A percentile compares a stretch with the other conserved stretches of the same genome.
Conservation (phyloP, 2,797 vertebrate genomes). For the Todus mexicanus region DNA sequence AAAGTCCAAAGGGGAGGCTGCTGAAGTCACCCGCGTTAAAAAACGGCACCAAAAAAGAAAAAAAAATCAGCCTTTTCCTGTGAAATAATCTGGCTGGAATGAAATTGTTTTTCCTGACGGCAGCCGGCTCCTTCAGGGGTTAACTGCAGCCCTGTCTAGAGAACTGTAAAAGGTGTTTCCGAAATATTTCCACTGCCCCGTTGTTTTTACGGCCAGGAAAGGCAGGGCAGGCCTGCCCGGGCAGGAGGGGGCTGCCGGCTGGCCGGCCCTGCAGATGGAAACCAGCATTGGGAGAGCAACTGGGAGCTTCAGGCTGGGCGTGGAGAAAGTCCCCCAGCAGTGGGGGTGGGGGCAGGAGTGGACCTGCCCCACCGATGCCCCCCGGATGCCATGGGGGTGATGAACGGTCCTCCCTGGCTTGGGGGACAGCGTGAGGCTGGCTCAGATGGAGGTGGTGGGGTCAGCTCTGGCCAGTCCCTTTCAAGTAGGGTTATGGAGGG, state of each 20-base stretch:
- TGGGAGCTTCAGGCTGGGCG: not conserved
- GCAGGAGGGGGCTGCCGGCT: not conserved
- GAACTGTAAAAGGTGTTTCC: conserved; percentile 55
- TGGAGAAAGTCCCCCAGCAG: fast-evolving
- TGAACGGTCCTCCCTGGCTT: not conserved
- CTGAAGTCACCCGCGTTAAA: not conserved
- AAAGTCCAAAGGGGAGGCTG: not conserved
- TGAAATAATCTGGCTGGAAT: not conserved
- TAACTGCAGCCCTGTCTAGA: conserved; percentile 26
- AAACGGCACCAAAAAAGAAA: not conserved
- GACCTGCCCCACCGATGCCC: fast-evolving
- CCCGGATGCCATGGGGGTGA: too few species aligned
- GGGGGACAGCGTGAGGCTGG: not conserved
- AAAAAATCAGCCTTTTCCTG: not conserved
- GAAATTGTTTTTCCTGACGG: conserved; percentile 7
- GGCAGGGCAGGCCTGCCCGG: conserved; percentile 34
- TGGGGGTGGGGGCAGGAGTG: not conserved
- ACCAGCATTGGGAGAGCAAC: not conserved
- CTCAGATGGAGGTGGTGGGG: not conserved
- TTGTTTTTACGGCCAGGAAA: conserved; percentile 42
- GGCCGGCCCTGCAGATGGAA: not conserved
- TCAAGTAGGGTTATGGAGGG: not conserved
- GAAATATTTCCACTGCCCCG: conserved; percentile 51
- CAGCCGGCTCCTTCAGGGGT: conserved; percentile 34
- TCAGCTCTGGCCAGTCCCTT: not conserved